phyloP scores from a whole-genome alignment of 2,888 invertebrate genomes.

The Apodemia duryi region DNA sequence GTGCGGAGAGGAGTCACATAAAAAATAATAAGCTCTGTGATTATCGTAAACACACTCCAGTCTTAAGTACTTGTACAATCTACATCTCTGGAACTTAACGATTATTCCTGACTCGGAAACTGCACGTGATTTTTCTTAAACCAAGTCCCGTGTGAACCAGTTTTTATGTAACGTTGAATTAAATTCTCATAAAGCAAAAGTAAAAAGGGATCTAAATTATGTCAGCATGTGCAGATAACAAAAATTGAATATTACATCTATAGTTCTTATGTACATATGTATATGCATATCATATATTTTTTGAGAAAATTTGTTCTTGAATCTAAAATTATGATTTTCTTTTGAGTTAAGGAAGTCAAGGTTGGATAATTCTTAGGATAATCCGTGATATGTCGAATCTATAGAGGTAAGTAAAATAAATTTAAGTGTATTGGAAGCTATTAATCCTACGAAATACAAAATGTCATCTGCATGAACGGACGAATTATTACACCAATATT shows the following conservation, averaged over 20 bases:
- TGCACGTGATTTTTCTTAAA: conserved; percentile 46
- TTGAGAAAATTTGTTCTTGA: too few relatives aligned
- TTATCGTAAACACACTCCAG: conserved; percentile 49
- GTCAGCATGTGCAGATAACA: background rate
- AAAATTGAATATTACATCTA: background rate
- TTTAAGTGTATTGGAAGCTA: too few relatives aligned
- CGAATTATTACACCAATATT: too few relatives aligned
- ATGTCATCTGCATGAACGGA: too few relatives aligned
- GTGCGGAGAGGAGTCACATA: conserved; percentile 55
- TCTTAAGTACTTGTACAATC: conserved; percentile 46
- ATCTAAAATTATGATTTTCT: too few relatives aligned
- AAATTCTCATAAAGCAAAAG: conserved; percentile 16
- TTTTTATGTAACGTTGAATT: conserved; percentile 23
- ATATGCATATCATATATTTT: background rate
- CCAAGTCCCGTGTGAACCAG: conserved; percentile 26
- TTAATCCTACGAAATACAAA: too few relatives aligned
- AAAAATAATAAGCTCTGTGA: conserved; percentile 73
- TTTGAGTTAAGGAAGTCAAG: too few relatives aligned
- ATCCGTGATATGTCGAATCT: too few relatives aligned
- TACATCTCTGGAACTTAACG: conserved; percentile 57
- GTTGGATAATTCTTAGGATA: too few relatives aligned
- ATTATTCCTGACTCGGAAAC: conserved; percentile 39
- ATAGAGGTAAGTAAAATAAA: too few relatives aligned
- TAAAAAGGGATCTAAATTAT: background rate
- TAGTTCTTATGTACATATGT: background rate